phyloP scores from a whole-genome alignment of 2,888 invertebrate genomes.

The Apotomis capreana region DNA sequence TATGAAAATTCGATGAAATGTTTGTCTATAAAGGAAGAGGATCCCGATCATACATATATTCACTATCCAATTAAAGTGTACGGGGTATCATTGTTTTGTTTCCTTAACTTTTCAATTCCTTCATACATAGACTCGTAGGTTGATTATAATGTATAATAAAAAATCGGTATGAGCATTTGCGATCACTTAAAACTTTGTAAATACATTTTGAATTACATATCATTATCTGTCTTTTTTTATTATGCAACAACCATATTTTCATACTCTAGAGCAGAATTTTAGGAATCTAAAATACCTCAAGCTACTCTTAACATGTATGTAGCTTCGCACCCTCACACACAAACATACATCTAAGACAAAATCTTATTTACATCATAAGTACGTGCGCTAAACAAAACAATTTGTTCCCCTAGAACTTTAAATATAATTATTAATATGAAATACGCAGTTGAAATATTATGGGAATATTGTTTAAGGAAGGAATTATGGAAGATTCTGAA shows the following conservation, averaged over 20 bases:
- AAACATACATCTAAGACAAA: slow-evolving; percentile 49
- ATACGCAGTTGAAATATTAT: slow-evolving; percentile 28
- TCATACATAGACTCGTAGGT: no score
- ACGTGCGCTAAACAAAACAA: slow-evolving; percentile 50
- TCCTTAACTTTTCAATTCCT: no score
- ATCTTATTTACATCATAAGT: slow-evolving; percentile 57
- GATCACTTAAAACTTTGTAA: no score
- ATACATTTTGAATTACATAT: no score
- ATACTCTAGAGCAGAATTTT: background rate
- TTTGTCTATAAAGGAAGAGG: no score
- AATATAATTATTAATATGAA: slow-evolving; percentile 36
- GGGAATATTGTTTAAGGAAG: slow-evolving; percentile 35
- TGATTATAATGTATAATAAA: no score
- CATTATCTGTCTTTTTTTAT: no score
- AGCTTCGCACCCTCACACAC: slow-evolving; percentile 28
- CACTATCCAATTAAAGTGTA: no score
- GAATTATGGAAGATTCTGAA: slow-evolving; percentile 38
- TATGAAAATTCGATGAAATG: no score
- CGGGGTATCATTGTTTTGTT: no score
- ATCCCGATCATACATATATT: no score
- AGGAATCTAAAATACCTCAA: slow-evolving; percentile 6
- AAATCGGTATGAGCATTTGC: no score
- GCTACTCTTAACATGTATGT: background rate
- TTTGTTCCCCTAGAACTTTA: slow-evolving; percentile 55
- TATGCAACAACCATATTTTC: background rate